Evolutionary conservation across 2,113 vertebrate species (phyloP), one percentile per base, ranked within the genome.

Genomic region (Hystrix cristata): DNA sequence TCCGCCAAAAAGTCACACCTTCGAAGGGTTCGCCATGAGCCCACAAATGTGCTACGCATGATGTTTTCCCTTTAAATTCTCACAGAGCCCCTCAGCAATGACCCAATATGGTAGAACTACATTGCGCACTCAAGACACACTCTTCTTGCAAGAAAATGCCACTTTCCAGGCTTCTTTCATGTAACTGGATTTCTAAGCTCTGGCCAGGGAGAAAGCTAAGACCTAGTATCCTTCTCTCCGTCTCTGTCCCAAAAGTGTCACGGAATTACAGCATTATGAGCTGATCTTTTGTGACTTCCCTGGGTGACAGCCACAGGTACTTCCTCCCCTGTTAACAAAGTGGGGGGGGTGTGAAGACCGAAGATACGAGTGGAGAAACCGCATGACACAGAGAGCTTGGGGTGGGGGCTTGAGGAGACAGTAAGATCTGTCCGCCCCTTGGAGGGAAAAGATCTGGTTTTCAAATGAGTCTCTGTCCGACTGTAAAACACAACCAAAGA

Each of bases 121-220:
- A 19, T 14, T 3, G 0, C 27, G 55, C 8, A 0, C 7, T 12
- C 55, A 3, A 0, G 48, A 12, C 14, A 0, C 1, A 0, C 0
- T n/a, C 29, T 60, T 25, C n/a, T 34, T 13, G 0, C 1, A 23
- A 51, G 29, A 71, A 53, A 84, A 38, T 23, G 0, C 3, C 8
- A 11, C 1, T 53, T 78, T 43, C 65, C 82, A 59, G 38, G 4
- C 3, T 55, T 23, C 59, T n/a, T 46, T 10, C 72, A 6, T 59
- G 3, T 12, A 0, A n/a, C 51, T 5, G 34, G 25, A 25, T 69
- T 29, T 0, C 67, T 34, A 48, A 48, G 34, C 3, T 25, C 76
- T 29, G 0, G 0, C 14, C 72, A 18, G 4, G 31, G 0, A 34
- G 3, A 29, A 7, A 0, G 38, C 13, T 38, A 38, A 38, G 38